Evolutionary conservation across 2,113 vertebrate species (phyloP).

Genomic region (Verasper variegatus): DNA sequence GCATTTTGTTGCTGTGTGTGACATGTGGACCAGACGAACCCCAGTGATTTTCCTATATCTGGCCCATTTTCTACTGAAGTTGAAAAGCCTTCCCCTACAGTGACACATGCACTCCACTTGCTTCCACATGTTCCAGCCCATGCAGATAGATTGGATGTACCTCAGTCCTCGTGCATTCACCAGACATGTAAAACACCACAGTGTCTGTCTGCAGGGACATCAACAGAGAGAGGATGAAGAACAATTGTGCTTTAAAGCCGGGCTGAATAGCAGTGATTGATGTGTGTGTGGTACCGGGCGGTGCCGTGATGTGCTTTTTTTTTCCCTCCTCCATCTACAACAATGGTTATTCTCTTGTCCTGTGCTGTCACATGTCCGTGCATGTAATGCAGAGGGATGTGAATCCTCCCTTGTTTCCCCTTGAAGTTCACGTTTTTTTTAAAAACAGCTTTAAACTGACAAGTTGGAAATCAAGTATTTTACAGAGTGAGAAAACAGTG

Average conservation of each 20-base stretch:
- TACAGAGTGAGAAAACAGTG: not conserved
- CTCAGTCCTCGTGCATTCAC: not conserved
- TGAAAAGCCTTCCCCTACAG: too few relatives aligned
- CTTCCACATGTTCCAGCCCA: not conserved
- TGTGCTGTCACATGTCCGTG: slow-evolving; percentile 54
- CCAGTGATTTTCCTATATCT: too few relatives aligned
- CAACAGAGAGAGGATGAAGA: slow-evolving; percentile 13
- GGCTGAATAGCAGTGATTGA: slow-evolving; percentile 47
- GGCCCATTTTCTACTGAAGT: too few relatives aligned
- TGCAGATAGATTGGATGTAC: not conserved
- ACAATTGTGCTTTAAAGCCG: slow-evolving; percentile 47
- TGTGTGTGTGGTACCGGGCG: slow-evolving; percentile 57
- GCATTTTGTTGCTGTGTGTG: too few relatives aligned
- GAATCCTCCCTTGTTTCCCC: slow-evolving; percentile 56
- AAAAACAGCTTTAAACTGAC: not conserved
- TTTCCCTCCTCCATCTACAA: slow-evolving; percentile 19
- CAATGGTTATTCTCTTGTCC: slow-evolving; percentile 65
- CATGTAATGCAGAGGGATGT: slow-evolving; percentile 27
- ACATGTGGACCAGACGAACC: too few relatives aligned
- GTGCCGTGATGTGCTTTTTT: slow-evolving; percentile 38
- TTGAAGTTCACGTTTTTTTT: slow-evolving; percentile 6
- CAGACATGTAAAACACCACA: slow-evolving; percentile 8
- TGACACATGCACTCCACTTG: slow-evolving; percentile 1
- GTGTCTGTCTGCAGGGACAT: slow-evolving; percentile 3
- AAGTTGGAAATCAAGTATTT: not conserved